Conservation (phyloP, 2,113 vertebrate species). For the Sebastes schlegelii region DNA sequence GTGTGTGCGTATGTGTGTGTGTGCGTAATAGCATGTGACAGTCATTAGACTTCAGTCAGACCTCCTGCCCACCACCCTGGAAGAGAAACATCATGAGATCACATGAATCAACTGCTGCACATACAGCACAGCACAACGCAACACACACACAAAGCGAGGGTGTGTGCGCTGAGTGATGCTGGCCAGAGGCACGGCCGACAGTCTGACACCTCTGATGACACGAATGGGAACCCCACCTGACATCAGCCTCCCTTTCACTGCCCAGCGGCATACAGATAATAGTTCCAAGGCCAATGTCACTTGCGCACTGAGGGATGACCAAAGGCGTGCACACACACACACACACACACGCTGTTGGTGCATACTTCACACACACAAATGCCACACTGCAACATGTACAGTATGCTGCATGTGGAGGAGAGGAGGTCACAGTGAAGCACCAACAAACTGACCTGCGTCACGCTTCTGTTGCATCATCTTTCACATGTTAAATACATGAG, state of each 20-base stretch:
- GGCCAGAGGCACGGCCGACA: conserved; percentile 63
- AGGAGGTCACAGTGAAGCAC: neutral
- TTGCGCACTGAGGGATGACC: conserved; percentile 52
- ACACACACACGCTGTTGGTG: neutral
- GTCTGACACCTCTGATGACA: conserved; percentile 71
- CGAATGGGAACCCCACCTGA: conserved; percentile 70
- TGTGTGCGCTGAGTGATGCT: conserved; percentile 56
- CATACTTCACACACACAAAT: neutral
- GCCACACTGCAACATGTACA: neutral
- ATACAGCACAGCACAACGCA: conserved; percentile 13
- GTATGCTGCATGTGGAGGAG: conserved; percentile 2
- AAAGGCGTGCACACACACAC: conserved; percentile 8
- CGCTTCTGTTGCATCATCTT: conserved; percentile 18
- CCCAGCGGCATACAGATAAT: conserved; percentile 54
- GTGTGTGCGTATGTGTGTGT: conserved; percentile 13
- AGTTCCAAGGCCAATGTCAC: conserved; percentile 64
- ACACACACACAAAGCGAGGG: neutral
- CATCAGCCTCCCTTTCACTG: conserved; percentile 55
- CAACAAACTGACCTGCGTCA: conserved; percentile 25
- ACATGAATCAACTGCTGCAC: conserved; percentile 56
- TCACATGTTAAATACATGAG: conserved; percentile 14
- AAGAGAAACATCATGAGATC: conserved; percentile 57
- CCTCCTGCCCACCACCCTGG: conserved; percentile 41
- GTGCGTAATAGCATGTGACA: conserved; percentile 62
- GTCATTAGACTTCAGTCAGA: conserved; percentile 64